A percentile compares a stretch with the other conserved stretches of the same genome.
Conservation (phyloP, 2,113 vertebrate genomes). For the Rhinopomastus cyanomelas region DNA sequence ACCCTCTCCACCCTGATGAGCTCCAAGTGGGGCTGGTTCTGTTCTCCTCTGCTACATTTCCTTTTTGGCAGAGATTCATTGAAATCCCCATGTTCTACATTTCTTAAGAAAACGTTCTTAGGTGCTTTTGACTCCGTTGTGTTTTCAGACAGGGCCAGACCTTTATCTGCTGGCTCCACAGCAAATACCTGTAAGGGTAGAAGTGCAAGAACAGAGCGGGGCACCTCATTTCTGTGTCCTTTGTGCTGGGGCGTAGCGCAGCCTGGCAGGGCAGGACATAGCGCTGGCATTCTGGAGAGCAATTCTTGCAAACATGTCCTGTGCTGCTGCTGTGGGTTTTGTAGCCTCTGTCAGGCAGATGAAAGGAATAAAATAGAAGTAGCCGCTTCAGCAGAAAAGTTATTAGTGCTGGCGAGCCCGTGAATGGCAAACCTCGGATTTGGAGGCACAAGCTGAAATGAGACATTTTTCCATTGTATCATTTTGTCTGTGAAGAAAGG, state of each 20-base stretch:
- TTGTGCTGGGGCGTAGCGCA: background rate
- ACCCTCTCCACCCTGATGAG: background rate
- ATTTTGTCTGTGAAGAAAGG: conserved; percentile 1
- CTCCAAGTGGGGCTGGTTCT: background rate
- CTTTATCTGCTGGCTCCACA: background rate
- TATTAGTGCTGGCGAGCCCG: background rate
- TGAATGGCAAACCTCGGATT: background rate
- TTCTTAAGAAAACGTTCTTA: background rate
- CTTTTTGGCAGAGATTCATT: background rate
- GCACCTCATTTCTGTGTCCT: background rate
- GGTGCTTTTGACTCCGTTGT: background rate
- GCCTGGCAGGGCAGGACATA: background rate
- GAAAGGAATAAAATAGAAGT: background rate
- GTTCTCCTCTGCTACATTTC: background rate
- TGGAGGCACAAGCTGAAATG: conserved; percentile 28
- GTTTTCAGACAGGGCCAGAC: background rate
- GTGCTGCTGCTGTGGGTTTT: background rate
- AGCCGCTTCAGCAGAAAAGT: conserved; percentile 30
- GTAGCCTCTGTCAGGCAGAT: background rate
- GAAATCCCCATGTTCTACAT: background rate
- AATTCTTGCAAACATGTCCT: background rate
- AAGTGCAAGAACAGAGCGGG: background rate
- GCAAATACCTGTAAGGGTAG: background rate
- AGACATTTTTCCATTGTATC: conserved; percentile 30
- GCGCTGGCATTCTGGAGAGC: accelerated